Conservation (phyloP, 2,888 invertebrate genomes). For the Chromoteleia sp. region DNA sequence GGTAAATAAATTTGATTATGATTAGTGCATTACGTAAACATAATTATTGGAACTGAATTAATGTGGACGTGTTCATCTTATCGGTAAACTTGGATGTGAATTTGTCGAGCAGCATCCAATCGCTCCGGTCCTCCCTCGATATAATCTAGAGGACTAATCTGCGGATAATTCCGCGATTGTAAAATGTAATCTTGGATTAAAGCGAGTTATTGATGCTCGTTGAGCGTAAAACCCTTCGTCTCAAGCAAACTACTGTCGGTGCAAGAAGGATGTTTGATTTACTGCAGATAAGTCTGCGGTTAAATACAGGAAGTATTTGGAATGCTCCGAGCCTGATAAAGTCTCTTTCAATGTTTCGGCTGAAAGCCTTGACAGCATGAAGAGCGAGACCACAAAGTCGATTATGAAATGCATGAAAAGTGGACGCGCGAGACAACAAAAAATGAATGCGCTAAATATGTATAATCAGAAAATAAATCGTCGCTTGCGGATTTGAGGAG, state of each 20-base stretch:
- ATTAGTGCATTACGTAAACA: constrained; percentile 26
- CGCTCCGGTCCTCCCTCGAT: constrained; percentile 50
- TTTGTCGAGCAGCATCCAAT: constrained; percentile 53
- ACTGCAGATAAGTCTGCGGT: constrained; percentile 64
- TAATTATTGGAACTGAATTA: constrained; percentile 57
- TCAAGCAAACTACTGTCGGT: constrained; percentile 48
- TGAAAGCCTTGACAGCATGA: constrained; percentile 48
- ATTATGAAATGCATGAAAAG: constrained; percentile 47
- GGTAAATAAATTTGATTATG: constrained; percentile 25
- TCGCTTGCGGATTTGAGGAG: constrained; percentile 23
- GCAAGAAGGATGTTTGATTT: constrained; percentile 67
- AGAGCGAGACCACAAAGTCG: constrained; percentile 53
- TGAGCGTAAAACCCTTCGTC: constrained; percentile 67
- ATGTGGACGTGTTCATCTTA: constrained; percentile 51
- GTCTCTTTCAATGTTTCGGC: constrained; percentile 49
- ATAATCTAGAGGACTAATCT: constrained; percentile 69
- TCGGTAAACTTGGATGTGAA: constrained; percentile 55
- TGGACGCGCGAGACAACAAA: constrained; percentile 21
- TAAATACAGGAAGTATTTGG: constrained; percentile 62
- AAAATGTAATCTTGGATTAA: constrained; percentile 72
- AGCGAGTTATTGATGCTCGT: constrained; percentile 71
- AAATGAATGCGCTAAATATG: constrained; percentile 43
- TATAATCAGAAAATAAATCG: constrained; percentile 51
- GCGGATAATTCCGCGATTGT: constrained; percentile 71
- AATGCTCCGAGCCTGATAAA: constrained; percentile 44